Conservation (phyloP, 2,888 invertebrate genomes). For the Caradrina clavipalpis region DNA sequence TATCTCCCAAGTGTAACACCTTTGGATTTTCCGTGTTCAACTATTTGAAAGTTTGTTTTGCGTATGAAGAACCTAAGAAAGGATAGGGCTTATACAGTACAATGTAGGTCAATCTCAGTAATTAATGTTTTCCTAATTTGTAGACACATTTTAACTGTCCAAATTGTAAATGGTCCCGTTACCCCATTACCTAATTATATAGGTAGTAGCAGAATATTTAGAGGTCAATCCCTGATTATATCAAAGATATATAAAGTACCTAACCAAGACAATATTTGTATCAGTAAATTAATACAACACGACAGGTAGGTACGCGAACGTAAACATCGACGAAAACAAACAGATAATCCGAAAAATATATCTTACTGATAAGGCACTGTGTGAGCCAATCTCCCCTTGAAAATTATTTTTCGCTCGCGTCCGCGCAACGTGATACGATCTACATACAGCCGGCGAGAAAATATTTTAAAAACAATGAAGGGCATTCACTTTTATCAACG, state of each 20-base stretch:
- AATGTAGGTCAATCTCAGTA: conserved; percentile 10
- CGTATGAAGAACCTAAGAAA: conserved; percentile 1
- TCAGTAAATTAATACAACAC: conserved; percentile 25
- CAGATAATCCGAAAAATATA: conserved; percentile 68
- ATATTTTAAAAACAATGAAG: conserved; percentile 87
- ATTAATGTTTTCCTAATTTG: conserved; percentile 10
- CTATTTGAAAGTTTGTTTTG: conserved; percentile 26
- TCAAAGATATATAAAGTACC: conserved; percentile 13
- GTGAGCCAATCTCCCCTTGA: conserved; percentile 78
- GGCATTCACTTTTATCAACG: conserved; percentile 88
- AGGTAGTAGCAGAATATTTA: conserved; percentile 12
- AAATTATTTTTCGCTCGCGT: conserved; percentile 76
- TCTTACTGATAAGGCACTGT: conserved; percentile 75
- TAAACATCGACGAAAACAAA: conserved; percentile 69
- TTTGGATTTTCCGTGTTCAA: conserved; percentile 13
- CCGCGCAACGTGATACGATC: conserved; percentile 78
- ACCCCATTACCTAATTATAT: conserved; percentile 28
- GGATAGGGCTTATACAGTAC: background rate
- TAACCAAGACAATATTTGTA: conserved; percentile 12
- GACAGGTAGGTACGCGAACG: conserved; percentile 44
- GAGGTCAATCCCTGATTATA: conserved; percentile 15
- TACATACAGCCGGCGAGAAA: conserved; percentile 81
- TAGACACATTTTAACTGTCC: background rate
- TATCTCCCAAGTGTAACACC: conserved; percentile 28
- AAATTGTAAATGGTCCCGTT: conserved; percentile 18